Percentiles rank a stretch among this genome's conserved stretches.
These are phyloP conservation scores for Theretra japonica DNA, from an alignment of 2,888 invertebrate genomes.

Conservation along the genomic window DNA sequence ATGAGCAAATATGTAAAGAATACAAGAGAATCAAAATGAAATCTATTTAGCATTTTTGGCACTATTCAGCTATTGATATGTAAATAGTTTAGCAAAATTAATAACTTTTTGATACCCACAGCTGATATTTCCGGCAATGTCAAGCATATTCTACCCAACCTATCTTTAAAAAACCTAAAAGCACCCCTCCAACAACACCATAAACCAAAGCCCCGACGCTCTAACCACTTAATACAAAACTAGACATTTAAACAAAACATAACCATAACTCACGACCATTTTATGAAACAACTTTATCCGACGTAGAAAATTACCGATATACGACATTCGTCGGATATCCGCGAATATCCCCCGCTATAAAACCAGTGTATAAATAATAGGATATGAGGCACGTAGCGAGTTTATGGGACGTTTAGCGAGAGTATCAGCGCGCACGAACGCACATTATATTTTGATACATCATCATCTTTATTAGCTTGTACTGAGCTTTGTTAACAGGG, in stretches of 20 bases:
- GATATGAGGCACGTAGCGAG: constrained; percentile 20
- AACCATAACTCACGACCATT: constrained; percentile 10
- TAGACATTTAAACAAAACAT: constrained; percentile 22
- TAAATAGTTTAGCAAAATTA: too few relatives aligned
- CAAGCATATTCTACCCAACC: too few relatives aligned
- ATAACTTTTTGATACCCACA: too few relatives aligned
- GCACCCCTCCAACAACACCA: background rate
- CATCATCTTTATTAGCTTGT: constrained; percentile 19
- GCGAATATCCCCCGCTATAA: constrained; percentile 18
- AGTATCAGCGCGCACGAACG: constrained; percentile 20
- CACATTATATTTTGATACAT: constrained; percentile 22
- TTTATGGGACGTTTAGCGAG: constrained; percentile 18
- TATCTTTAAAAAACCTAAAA: too few relatives aligned
- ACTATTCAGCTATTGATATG: too few relatives aligned
- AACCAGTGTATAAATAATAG: constrained; percentile 18
- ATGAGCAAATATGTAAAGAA: too few relatives aligned
- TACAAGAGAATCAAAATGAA: too few relatives aligned
- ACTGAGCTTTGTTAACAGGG: background rate
- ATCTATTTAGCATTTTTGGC: too few relatives aligned
- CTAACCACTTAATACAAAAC: constrained; percentile 2
- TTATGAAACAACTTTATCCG: constrained; percentile 25
- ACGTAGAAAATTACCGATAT: constrained; percentile 24
- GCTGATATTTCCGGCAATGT: too few relatives aligned
- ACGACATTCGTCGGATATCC: constrained; percentile 26
- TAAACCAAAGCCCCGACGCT: background rate